Evolutionary conservation across 64 coral and sea anemone genomes (phyloP), one percentile per base, ranked within the genome.

Genomic region (Actinia equina): DNA sequence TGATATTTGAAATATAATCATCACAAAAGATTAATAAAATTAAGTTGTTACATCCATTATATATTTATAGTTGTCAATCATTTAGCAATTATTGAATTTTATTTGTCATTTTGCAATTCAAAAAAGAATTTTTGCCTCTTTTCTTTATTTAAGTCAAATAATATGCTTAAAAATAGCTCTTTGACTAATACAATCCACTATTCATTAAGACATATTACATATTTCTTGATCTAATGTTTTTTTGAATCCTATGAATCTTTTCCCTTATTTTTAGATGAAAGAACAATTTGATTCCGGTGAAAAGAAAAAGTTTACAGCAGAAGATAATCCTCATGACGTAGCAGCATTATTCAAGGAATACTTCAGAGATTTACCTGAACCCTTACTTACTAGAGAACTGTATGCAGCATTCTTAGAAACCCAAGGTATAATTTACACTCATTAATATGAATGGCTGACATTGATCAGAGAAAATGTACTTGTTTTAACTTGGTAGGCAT

Each of bases 291-390:
- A 99, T 56, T 95, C 88, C 53, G 97, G 97, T 69, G 93, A 93
- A 86, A 99, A 94, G 69, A 90, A 86, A 83, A 84, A 81, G 43
- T 99, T 99, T 54, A 91, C 87, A 56, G 89, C 83, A 51, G 97
- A 95, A 17, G 97, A 99, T 30, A 99, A 93, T 63, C 90, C 97
- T 55, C 97, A 99, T 89, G 97, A 99, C 78, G 97, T 99, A 43
- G 97, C 97, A 43, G 97, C 97, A 82, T 91, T 99, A 90, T 99
- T 99, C 89, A 99, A 99, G 83, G 97, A 99, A 85, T 99, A 95
- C 52, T 83, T 99, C 70, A 71, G 97, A 71, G 93, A 95, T 80
- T 88, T 99, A 14, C 97, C 97, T 58, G 97, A 99, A 76, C 97
- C 97, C 20, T 77, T 99, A 44, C 76, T 99, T 3, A 99, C 97